Conservation (phyloP, 2,797 vertebrate species). For the Australoheros facetus region DNA sequence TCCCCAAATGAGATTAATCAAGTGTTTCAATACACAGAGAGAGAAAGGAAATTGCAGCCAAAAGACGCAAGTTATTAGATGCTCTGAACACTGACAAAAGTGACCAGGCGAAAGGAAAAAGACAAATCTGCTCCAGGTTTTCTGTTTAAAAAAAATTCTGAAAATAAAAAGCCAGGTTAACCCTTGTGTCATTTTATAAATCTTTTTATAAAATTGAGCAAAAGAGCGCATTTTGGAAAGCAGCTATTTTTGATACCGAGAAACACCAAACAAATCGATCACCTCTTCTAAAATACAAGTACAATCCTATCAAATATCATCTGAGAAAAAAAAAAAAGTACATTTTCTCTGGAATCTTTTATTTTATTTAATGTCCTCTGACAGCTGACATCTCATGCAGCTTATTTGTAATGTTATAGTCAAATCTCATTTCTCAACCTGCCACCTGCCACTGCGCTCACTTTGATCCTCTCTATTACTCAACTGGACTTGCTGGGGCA, state of each 20-base stretch:
- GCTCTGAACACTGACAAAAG: neutral
- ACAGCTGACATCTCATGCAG: neutral
- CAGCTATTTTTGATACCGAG: too few relatives aligned
- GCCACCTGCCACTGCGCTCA: conserved; percentile 25
- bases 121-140: neutral
- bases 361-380: neutral
- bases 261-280: too few relatives aligned
- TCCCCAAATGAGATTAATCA: conserved; percentile 49
- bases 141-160: neutral
- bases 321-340: neutral
- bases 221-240: too few relatives aligned
- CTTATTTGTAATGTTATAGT: conserved; percentile 46
- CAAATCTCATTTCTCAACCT: conserved; percentile 76
- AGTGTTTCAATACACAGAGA: too few relatives aligned
- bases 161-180: neutral
- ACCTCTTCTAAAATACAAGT: neutral
- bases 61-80: neutral
- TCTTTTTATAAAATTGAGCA: neutral
- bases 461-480: conserved; percentile 50
- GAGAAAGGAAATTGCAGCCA: too few relatives aligned
- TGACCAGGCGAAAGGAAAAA: neutral
- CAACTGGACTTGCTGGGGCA: conserved; percentile 36
- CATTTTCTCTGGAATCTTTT: neutral
- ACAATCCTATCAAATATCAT: neutral
- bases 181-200: neutral